Evolutionary conservation across 53 echinoderm and acorn worm species (phyloP).

Genomic region (Luidia sarsii): DNA sequence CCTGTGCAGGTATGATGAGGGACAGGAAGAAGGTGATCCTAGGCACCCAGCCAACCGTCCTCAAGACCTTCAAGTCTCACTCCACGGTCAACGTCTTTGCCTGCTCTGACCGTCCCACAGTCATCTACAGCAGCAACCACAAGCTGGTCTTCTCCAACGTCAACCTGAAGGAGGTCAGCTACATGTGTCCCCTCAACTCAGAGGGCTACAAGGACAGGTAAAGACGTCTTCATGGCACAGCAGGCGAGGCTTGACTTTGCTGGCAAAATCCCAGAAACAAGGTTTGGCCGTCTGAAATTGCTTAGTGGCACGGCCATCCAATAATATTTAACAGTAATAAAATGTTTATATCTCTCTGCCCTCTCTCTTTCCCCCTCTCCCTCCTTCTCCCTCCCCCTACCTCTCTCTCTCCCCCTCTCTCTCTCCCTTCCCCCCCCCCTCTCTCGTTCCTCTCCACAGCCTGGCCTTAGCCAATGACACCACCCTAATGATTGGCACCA

Average conservation of each 20-base stretch:
- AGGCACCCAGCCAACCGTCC: slow-evolving; percentile 96
- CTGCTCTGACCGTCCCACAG: slow-evolving; percentile 97
- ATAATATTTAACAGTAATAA: too few species aligned
- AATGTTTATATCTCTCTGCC: too few species aligned
- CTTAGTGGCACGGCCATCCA: too few species aligned
- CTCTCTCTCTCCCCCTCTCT: too few species aligned
- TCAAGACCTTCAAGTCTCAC: slow-evolving; percentile 94
- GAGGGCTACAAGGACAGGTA: slow-evolving; percentile 99
- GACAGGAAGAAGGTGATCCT: slow-evolving; percentile 96
- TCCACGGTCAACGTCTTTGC: slow-evolving; percentile 96
- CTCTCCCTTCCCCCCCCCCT: too few species aligned
- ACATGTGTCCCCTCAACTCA: slow-evolving; percentile 98
- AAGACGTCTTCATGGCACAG: too few species aligned
- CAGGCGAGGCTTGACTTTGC: too few species aligned
- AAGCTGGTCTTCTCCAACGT: slow-evolving; percentile 97
- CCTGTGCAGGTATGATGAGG: slow-evolving; percentile 65
- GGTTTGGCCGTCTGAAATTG: too few species aligned
- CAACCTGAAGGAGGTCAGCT: slow-evolving; percentile 95
- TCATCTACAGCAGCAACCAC: slow-evolving; percentile 97
- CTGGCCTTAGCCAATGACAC: slow-evolving; percentile 95
- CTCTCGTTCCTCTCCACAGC: slow-evolving; percentile 7
- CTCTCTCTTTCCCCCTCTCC: too few species aligned
- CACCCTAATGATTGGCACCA: slow-evolving; percentile 96
- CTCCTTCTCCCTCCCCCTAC: too few species aligned
- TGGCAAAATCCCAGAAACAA: too few species aligned